phyloP scores from a whole-genome alignment of 37 sponge, comb jelly and placozoan species.

The Eunapius fragilis region DNA sequence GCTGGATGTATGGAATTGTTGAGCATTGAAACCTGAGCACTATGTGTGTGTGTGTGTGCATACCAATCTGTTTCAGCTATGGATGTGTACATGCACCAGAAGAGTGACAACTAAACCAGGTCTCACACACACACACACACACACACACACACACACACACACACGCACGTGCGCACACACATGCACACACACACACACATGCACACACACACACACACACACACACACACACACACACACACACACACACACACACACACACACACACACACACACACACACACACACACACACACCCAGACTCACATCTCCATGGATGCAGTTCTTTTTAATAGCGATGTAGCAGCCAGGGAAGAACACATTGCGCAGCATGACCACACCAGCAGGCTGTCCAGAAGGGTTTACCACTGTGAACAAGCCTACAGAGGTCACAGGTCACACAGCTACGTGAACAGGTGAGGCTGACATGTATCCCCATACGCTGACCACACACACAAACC shows the following conservation, averaged over 20 bases:
- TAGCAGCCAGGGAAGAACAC: slow-evolving; percentile 21
- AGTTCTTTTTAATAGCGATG: slow-evolving; percentile 19
- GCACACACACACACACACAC: neutral
- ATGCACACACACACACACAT: neutral
- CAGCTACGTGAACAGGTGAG: no score
- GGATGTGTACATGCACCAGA: no score
- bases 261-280: neutral
- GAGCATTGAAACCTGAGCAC: no score
- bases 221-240: neutral
- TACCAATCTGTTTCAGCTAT: neutral
- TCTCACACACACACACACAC: no score
- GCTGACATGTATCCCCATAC: no score
- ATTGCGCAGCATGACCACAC: slow-evolving; percentile 37
- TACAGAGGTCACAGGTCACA: neutral
- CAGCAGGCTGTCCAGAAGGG: slow-evolving; percentile 4
- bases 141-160: no score
- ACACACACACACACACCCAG: neutral
- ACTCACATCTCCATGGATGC: slow-evolving; percentile 1
- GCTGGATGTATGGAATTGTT: no score
- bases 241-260: neutral
- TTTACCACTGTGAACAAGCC: slow-evolving; percentile 38
- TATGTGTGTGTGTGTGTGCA: neutral
- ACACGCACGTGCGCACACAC: no score
- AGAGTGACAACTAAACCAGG: no score
- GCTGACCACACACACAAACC: no score